Base-by-base conservation (phyloP, 2,113 vertebrate species). In the Anser brachyrhynchus region DNA sequence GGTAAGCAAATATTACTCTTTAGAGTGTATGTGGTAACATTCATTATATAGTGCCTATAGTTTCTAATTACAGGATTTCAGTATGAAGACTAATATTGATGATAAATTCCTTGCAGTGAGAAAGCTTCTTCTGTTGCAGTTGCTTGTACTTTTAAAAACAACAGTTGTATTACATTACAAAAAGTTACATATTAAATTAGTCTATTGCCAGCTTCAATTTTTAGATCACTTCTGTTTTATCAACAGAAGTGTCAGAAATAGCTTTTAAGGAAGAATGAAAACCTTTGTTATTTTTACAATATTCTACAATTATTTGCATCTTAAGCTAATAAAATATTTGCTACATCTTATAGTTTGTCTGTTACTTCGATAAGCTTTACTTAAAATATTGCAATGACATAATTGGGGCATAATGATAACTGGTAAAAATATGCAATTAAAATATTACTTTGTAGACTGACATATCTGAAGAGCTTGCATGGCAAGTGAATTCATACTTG, bases 391-490 rank as follows among this genome's bases (percentile, higher is more conserved):
- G 91, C 90, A 94, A 14, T 95, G 94, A 92, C 88, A 95, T 94
- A 97, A 97, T 94, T 96, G 92, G 94, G 87, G n/a, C 92, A 91
- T 90, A 79, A 64, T 96, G 95, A 49, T 97, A 97, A 93, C 84
- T 96, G 79, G 73, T 95, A 92, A 94, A 97, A 86, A 95, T 96
- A 82, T 66, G 44, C 92, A 97, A 81, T 96, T 96, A 97, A 97
- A 96, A 92, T 97, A 88, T 75, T 96, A 77, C 64, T 92, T 52
- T 94, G 85, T 86, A 96, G 92, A 96, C 84, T 96, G 95, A 96
- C 94, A 97, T 84, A 95, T 96, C 94, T 97, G 95, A 92, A 80
- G 64, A 95, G 74, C 81, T 92, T 90, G 44, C 72, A 55, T 95
- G 92, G 78, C 93, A 97, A 91, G 70, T 92, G 83, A 93, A 72